phyloP scores from a whole-genome alignment of 2,888 invertebrate genomes.

The Pammene fasciana region DNA sequence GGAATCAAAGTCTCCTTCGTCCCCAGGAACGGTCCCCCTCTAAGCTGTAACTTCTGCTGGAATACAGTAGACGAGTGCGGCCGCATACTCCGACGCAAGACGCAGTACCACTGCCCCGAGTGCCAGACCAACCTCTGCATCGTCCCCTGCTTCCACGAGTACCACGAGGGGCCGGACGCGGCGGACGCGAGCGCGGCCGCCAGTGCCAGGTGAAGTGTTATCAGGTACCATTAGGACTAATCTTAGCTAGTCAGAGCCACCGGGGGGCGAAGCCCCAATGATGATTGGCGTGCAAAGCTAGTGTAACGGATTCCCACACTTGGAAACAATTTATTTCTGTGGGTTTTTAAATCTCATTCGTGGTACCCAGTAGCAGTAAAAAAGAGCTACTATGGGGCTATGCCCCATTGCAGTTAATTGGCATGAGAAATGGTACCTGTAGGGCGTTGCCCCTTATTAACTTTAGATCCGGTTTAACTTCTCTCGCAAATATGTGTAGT shows the following conservation, averaged over 20 bases:
- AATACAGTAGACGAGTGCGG: conserved; percentile 93
- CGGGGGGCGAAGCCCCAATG: not conserved
- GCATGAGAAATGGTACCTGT: not conserved
- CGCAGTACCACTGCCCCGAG: conserved; percentile 95
- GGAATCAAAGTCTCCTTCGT: not conserved
- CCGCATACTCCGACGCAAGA: conserved; percentile 91
- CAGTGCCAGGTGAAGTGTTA: conserved; percentile 57
- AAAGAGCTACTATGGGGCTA: not conserved
- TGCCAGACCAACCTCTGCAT: conserved; percentile 95
- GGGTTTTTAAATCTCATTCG: no score
- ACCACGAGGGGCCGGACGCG: conserved; percentile 85
- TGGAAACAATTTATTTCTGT: no score
- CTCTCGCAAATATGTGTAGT: not conserved
- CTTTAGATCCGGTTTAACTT: conserved; percentile 13
- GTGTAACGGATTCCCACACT: no score
- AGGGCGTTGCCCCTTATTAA: not conserved
- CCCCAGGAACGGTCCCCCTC: conserved; percentile 90
- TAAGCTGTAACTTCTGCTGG: conserved; percentile 96
- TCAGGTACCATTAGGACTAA: conserved; percentile 13
- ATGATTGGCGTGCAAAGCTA: no score
- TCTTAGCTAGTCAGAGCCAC: not conserved
- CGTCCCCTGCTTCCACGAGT: conserved; percentile 94
- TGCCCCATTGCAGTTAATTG: not conserved
- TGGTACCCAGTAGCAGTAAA: not conserved
- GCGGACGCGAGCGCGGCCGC: conserved; percentile 55